A percentile compares a stretch with the other conserved stretches of the same genome.
phyloP scores from a whole-genome alignment of 2,888 invertebrate species.

The Microctonus hyperodae region DNA sequence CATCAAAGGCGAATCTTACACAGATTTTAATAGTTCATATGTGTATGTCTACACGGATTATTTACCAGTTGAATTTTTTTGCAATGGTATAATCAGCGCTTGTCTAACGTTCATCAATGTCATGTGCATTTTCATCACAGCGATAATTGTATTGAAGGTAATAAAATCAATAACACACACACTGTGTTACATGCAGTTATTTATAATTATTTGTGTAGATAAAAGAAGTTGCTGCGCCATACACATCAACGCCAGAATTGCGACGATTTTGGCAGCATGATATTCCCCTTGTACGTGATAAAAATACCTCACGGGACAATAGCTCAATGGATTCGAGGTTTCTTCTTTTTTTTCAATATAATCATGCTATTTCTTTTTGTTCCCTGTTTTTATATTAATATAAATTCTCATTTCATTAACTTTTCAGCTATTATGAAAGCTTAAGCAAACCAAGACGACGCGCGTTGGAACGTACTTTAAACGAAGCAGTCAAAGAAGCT shows the following conservation, averaged over 20 bases:
- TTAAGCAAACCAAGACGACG: constrained; percentile 61
- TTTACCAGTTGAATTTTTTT: constrained; percentile 77
- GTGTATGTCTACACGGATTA: constrained; percentile 76
- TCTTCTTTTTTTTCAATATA: neutral
- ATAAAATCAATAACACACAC: constrained; percentile 10
- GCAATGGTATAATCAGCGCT: constrained; percentile 82
- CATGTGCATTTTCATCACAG: constrained; percentile 82
- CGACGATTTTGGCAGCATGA: constrained; percentile 80
- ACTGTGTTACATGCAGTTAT: neutral
- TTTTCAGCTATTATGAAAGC: constrained; percentile 65
- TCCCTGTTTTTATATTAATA: neutral
- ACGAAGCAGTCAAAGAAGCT: constrained; percentile 73
- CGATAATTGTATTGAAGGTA: constrained; percentile 78
- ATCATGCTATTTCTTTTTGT: neutral
- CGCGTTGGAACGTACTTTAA: constrained; percentile 69
- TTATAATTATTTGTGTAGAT: constrained; percentile 63
- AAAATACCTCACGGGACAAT: constrained; percentile 56
- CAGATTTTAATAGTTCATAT: constrained; percentile 70
- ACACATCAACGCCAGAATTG: constrained; percentile 77
- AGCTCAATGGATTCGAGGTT: constrained; percentile 55
- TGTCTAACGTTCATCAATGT: constrained; percentile 83
- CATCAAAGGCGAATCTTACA: constrained; percentile 72
- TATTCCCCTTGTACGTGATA: constrained; percentile 75
- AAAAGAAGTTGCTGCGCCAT: constrained; percentile 84
- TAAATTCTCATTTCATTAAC: neutral